Base-by-base conservation (phyloP, 2,113 vertebrate species). In the Oreotrochilus melanogaster region DNA sequence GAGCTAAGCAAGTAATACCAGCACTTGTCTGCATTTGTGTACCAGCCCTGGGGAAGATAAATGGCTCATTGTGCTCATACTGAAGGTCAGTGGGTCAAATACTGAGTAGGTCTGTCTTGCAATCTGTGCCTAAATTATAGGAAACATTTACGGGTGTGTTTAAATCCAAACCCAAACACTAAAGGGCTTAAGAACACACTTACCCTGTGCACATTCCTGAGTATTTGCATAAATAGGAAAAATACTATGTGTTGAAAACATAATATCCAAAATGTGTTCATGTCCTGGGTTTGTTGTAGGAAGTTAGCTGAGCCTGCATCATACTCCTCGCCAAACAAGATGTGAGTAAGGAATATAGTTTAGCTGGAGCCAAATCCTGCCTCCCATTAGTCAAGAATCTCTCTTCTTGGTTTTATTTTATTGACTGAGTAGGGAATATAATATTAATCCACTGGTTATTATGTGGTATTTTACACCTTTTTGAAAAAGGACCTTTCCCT, bases 171-270 rank as follows among this genome's bases (percentile, higher is more conserved):
- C 45, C 64, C 83, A 64, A 86, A 94, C 85, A 86, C 82, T 76
- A 24, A 57, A 64, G 75, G 88, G 72, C 82, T 86, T 92, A 51
- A 84, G 65, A 93, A 58, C 6, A 2, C 83, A 65, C 67, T 84
- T 88, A 87, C 31, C 45, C 51, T 18, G 79, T 57, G 82, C 79
- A 37, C 86, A 64, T 95, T 95, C 82, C 69, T 71, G 92, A 90
- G 27, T 73, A 73, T 95, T 79, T 94, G 89, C 82, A 94, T 78
- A 86, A 90, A 73, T 6, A 94, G 85, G 93, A 88, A 95, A 96
- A 96, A 80, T 73, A 83, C 24, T 60, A 48, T 51, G 43, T 1
- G 1, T 30, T 92, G 88, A 79, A 96, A 90, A 56, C 39, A 9
- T 51, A 30, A 66, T 66, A 56, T 65, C 30, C 42, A 21, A 78